phyloP scores from a whole-genome alignment of 2,113 vertebrate genomes.

The Tragelaphus imberbis region DNA sequence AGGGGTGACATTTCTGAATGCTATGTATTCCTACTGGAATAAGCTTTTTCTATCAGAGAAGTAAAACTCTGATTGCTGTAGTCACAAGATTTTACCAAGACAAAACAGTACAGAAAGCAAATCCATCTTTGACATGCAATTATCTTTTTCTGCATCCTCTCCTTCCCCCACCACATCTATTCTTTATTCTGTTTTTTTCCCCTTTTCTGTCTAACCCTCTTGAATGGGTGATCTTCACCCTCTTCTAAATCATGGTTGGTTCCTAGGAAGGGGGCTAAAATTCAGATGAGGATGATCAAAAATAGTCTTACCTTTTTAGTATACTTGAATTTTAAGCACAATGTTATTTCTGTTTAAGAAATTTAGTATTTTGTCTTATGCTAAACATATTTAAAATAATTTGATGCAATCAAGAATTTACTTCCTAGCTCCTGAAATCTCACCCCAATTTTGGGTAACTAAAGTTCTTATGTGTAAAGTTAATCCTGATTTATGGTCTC shows the following conservation, averaged over 20 bases:
- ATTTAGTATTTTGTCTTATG: not conserved
- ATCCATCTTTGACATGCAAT: not conserved
- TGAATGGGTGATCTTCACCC: not conserved
- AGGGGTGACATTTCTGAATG: conserved; percentile 45
- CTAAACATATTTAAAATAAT: conserved; percentile 27
- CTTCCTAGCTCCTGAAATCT: conserved; percentile 19
- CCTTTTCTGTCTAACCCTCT: not conserved
- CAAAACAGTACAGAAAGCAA: not conserved
- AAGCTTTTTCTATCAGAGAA: conserved; percentile 35
- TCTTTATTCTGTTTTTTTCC: not conserved
- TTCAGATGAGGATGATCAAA: not conserved
- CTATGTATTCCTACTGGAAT: conserved; percentile 34
- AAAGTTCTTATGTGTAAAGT: not conserved
- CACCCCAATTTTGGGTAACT: not conserved
- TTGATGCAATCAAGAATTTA: not conserved
- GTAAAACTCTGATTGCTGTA: conserved; percentile 15
- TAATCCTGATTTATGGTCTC: not conserved
- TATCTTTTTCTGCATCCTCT: not conserved
- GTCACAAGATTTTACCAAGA: conserved; percentile 7
- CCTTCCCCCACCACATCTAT: not conserved
- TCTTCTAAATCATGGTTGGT: not conserved
- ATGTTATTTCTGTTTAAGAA: not conserved
- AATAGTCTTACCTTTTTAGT: not conserved
- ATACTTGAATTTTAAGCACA: not conserved
- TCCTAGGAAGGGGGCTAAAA: not conserved